Conservation (phyloP, 2,888 invertebrate genomes). For the Eristalinus sepulchralis region DNA sequence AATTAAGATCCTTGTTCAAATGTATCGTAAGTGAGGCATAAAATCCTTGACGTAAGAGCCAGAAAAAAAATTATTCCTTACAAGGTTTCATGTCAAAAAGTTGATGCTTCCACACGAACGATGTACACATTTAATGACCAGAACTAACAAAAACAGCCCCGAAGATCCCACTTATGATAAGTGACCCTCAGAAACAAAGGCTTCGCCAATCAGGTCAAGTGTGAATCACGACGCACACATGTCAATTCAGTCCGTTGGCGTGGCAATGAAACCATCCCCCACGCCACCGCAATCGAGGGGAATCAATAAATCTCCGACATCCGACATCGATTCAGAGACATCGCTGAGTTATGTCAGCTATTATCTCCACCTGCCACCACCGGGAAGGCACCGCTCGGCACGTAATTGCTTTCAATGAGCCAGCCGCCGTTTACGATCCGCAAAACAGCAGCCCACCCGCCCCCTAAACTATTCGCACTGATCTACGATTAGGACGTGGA, state of each 20-base stretch:
- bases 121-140: neutral
- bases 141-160: neutral
- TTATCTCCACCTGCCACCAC: neutral
- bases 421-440: slow-evolving; percentile 20
- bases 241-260: neutral
- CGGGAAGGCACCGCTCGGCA: neutral
- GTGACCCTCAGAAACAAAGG: neutral
- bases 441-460: neutral
- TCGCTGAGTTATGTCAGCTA: neutral
- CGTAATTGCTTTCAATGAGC: slow-evolving; percentile 10
- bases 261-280: neutral
- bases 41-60: neutral
- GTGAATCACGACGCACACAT: neutral
- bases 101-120: no score
- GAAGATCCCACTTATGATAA: no score
- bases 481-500: slow-evolving; percentile 9
- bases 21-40: neutral
- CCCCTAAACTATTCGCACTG: neutral
- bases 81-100: no score
- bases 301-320: neutral
- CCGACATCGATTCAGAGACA: neutral
- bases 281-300: neutral
- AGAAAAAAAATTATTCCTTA: neutral
- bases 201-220: neutral
- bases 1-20: neutral